Evolutionary conservation across 2,888 invertebrate species (phyloP).

Genomic region (Rhagium mordax): DNA sequence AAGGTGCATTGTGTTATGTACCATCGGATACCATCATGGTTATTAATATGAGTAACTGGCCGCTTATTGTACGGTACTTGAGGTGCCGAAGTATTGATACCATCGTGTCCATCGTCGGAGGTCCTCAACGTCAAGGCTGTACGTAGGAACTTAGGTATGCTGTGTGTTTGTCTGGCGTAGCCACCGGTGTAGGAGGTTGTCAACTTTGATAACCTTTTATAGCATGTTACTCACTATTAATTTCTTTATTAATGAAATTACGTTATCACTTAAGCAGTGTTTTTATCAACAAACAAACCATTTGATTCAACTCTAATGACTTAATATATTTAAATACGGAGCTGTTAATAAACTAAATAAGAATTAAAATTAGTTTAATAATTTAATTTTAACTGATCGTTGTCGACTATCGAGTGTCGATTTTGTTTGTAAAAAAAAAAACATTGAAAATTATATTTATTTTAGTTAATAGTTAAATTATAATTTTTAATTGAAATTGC

Average conservation of each 20-base stretch:
- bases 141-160: slow-evolving; percentile 22
- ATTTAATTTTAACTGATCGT: too few relatives aligned
- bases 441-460: too few relatives aligned
- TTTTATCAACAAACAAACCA: background rate
- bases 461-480: too few relatives aligned
- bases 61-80: slow-evolving; percentile 55
- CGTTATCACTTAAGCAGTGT: background rate
- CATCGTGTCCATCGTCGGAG: slow-evolving; percentile 53
- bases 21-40: slow-evolving; percentile 46
- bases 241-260: background rate
- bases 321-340: background rate
- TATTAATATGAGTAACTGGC: slow-evolving; percentile 60
- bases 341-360: too few relatives aligned
- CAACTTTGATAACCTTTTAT: background rate
- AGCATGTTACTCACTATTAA: background rate
- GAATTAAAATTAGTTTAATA: too few relatives aligned
- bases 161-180: slow-evolving; percentile 5
- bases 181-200: background rate
- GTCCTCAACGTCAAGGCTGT: slow-evolving; percentile 53
- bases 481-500: background rate
- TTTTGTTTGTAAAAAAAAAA: too few relatives aligned
- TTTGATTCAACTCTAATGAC: background rate
- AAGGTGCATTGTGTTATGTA: slow-evolving; percentile 44
- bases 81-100: slow-evolving; percentile 57
- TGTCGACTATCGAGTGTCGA: too few relatives aligned